Evolutionary conservation across 2,797 vertebrate genomes (phyloP).

Genomic region (Astyanax mexicanus): DNA sequence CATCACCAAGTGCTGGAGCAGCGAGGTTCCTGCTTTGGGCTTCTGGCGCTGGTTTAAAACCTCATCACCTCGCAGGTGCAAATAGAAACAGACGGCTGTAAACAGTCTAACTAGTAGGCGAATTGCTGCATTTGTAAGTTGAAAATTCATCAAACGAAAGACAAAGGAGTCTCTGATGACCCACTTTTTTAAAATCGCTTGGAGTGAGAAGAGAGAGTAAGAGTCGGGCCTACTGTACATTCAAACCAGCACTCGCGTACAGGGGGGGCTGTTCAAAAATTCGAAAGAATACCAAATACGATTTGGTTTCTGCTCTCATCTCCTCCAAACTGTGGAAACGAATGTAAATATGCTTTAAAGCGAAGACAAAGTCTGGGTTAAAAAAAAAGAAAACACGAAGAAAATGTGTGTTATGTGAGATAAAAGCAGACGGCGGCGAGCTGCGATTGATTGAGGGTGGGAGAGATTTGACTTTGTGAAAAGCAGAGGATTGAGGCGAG

Average conservation of each 20-base stretch:
- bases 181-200: slow-evolving; percentile 44
- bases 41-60: background rate
- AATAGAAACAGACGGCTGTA: slow-evolving; percentile 22
- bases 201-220: slow-evolving; percentile 3
- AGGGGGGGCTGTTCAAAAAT: slow-evolving; percentile 14
- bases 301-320: slow-evolving; percentile 32
- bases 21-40: background rate
- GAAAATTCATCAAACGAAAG: slow-evolving; percentile 29
- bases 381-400: slow-evolving; percentile 41
- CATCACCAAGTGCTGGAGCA: too few species aligned
- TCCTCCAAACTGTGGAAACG: slow-evolving; percentile 49
- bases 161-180: slow-evolving; percentile 19
- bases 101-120: background rate
- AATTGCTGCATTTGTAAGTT: slow-evolving; percentile 33
- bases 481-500: slow-evolving; percentile 80
- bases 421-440: slow-evolving; percentile 64
- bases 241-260: slow-evolving; percentile 26
- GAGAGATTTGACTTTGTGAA: slow-evolving; percentile 79
- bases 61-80: slow-evolving; percentile 11
- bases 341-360: slow-evolving; percentile 44
- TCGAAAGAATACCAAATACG: slow-evolving; percentile 29
- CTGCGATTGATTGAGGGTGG: slow-evolving; percentile 76
- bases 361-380: slow-evolving; percentile 1
- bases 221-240: slow-evolving; percentile 12
- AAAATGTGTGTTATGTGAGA: slow-evolving; percentile 52